phyloP scores from a whole-genome alignment of 2,113 vertebrate species.

The Nyctereutes procyonoides region DNA sequence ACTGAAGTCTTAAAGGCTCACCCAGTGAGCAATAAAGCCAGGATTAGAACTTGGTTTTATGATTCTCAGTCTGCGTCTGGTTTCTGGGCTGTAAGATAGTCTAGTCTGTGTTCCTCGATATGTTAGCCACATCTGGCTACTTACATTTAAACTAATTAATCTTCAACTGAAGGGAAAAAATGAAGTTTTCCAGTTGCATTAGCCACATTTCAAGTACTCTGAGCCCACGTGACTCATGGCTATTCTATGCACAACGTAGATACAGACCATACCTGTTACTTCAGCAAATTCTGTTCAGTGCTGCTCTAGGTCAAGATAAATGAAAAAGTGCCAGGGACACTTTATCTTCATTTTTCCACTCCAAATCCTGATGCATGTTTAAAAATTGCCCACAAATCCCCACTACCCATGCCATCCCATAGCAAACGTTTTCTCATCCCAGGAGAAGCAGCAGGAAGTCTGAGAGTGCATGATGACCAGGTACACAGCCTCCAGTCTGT shows the following conservation, averaged over 20 bases:
- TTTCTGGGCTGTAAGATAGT: neutral
- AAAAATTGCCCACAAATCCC: neutral
- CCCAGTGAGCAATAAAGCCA: neutral
- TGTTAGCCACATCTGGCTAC: neutral
- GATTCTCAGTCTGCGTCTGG: neutral
- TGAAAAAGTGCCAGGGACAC: neutral
- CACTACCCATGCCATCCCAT: neutral
- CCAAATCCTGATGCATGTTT: neutral
- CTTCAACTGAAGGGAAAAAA: neutral
- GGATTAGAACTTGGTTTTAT: neutral
- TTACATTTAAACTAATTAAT: neutral
- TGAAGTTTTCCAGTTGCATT: neutral
- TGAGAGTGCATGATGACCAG: neutral
- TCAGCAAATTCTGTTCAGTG: neutral
- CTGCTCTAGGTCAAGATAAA: neutral
- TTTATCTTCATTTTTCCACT: neutral
- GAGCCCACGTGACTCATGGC: neutral
- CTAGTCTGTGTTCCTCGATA: neutral
- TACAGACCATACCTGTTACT: neutral
- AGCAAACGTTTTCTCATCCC: neutral
- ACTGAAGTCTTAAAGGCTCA: neutral
- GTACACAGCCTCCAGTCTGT: neutral
- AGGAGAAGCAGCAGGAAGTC: neutral
- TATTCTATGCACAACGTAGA: neutral
- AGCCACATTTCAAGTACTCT: neutral